phyloP scores from a whole-genome alignment of 2,888 invertebrate genomes.

The Caenorhabditis sp. region DNA sequence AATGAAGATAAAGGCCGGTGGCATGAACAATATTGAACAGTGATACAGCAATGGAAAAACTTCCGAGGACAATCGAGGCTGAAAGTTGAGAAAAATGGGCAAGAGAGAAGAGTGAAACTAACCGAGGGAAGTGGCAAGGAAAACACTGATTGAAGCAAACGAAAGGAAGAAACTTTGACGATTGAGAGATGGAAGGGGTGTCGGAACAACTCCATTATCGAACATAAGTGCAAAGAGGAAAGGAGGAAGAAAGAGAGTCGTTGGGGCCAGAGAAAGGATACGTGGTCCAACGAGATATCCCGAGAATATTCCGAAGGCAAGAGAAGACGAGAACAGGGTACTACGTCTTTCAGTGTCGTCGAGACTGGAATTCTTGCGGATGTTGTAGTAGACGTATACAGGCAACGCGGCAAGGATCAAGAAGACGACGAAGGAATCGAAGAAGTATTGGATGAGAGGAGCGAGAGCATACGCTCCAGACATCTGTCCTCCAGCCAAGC shows the following conservation, averaged over 20 bases:
- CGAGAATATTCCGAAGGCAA: constrained; percentile 66
- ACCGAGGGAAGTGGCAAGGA: constrained; percentile 48
- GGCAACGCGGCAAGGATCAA: constrained; percentile 69
- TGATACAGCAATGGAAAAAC: constrained; percentile 65
- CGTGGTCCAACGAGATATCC: constrained; percentile 72
- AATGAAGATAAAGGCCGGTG: constrained; percentile 71
- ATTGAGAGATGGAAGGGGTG: constrained; percentile 39
- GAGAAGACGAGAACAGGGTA: constrained; percentile 64
- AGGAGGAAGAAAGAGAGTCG: constrained; percentile 71
- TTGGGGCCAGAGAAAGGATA: constrained; percentile 66
- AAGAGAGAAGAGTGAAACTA: constrained; percentile 14
- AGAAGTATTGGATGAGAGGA: constrained; percentile 64
- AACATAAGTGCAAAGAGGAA: constrained; percentile 70
- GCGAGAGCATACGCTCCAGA: constrained; percentile 70
- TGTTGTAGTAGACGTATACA: constrained; percentile 62
- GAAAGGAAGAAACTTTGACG: constrained; percentile 61
- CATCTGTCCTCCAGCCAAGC: constrained; percentile 71
- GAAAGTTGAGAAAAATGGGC: constrained; percentile 11
- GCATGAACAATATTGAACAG: constrained; percentile 67
- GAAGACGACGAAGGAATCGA: constrained; percentile 68
- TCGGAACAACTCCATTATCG: constrained; percentile 54
- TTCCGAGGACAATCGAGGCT: constrained; percentile 63
- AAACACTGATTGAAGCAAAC: constrained; percentile 53
- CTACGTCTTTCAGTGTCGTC: constrained; percentile 76
- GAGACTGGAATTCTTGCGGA: constrained; percentile 71